Evolutionary conservation across 2,113 vertebrate species (phyloP).

Genomic region (Myrmecobius fasciatus): DNA sequence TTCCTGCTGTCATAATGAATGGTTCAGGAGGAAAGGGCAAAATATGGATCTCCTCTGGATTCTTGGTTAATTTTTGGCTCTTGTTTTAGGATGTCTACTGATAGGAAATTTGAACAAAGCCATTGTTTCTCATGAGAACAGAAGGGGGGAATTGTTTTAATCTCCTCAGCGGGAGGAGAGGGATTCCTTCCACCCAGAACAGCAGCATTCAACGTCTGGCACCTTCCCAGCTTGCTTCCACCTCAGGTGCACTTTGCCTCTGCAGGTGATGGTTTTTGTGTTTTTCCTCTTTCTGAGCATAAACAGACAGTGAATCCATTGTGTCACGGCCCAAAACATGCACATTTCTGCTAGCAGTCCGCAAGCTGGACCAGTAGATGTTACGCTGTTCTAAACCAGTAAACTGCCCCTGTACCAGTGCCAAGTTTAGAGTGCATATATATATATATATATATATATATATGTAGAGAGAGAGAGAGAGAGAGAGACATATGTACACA

Average conservation of each 20-base stretch:
- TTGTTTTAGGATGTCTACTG: conserved; percentile 68
- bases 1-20: conserved; percentile 66
- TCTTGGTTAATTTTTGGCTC: conserved; percentile 65
- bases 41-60: conserved; percentile 69
- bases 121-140: conserved; percentile 41
- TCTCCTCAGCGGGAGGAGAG: conserved; percentile 49
- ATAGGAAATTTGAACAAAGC: conserved; percentile 56
- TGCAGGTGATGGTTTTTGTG: background rate
- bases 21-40: conserved; percentile 76
- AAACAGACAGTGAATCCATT: background rate
- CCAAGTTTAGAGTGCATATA: too few relatives aligned
- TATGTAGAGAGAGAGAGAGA: too few relatives aligned
- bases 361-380: background rate
- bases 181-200: conserved; percentile 20
- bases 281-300: background rate
- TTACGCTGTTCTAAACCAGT: background rate
- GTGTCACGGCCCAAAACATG: background rate
- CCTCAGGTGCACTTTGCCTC: background rate
- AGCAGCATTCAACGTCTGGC: background rate
- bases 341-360: background rate
- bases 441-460: too few relatives aligned
- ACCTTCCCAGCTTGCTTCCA: background rate
- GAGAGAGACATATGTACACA: too few relatives aligned
- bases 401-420: background rate
- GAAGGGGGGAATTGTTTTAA: conserved; percentile 29